A percentile compares a stretch with the other conserved stretches of the same genome.
Evolutionary conservation across 2,888 invertebrate species (phyloP).

Genomic region (Diarsia brunnea): DNA sequence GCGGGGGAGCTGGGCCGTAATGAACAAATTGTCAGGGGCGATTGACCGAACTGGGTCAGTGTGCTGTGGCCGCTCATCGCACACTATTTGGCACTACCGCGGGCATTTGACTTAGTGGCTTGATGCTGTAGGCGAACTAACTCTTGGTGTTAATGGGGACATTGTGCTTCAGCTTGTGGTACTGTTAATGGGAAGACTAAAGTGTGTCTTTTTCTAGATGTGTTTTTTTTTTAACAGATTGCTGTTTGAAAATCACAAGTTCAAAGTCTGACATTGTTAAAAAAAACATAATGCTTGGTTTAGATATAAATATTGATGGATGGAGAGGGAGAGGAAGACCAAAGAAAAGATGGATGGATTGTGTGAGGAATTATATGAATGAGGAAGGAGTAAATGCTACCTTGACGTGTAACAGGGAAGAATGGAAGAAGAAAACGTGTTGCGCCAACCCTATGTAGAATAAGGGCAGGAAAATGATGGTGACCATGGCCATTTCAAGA

Average conservation of each 20-base stretch:
- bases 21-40: conserved; percentile 56
- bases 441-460: too few species aligned
- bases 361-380: too few species aligned
- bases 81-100: conserved; percentile 57
- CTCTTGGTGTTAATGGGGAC: conserved; percentile 36
- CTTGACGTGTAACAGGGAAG: too few species aligned
- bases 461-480: too few species aligned
- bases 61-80: conserved; percentile 43
- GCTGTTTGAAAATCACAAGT: neutral
- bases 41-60: conserved; percentile 58
- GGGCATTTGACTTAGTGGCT: conserved; percentile 48
- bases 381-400: too few species aligned
- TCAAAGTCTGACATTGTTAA: too few species aligned
- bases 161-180: conserved; percentile 1
- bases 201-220: neutral
- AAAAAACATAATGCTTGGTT: too few species aligned
- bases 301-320: too few species aligned
- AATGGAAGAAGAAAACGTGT: too few species aligned
- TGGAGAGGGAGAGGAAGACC: too few species aligned
- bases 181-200: neutral
- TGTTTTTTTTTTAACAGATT: neutral
- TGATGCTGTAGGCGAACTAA: conserved; percentile 11
- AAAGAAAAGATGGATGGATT: too few species aligned
- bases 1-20: conserved; percentile 28
- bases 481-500: too few species aligned